phyloP scores from a whole-genome alignment of 2,797 vertebrate genomes.

The Zenarchopterus dispar region DNA sequence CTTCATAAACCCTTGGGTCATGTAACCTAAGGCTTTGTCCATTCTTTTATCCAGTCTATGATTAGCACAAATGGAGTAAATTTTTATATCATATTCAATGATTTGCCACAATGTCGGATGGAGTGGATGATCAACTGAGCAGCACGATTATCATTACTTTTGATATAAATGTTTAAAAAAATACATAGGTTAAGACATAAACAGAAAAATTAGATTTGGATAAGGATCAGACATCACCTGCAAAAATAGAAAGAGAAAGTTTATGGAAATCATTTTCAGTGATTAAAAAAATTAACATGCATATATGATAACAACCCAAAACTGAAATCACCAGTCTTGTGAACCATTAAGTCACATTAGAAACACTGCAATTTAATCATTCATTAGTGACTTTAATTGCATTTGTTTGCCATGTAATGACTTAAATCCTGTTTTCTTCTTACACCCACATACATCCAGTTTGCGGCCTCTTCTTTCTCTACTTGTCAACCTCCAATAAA shows the following conservation, averaged over 20 bases:
- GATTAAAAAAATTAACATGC: constrained; percentile 3
- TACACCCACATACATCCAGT: constrained; percentile 56
- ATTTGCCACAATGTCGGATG: not conserved
- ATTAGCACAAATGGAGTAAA: too few relatives aligned
- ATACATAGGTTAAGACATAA: too few relatives aligned
- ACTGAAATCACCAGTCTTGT: constrained; percentile 11
- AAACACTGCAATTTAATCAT: constrained; percentile 38
- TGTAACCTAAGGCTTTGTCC: too few relatives aligned
- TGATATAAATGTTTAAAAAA: not conserved
- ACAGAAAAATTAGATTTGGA: not conserved
- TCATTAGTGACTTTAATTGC: constrained; percentile 64
- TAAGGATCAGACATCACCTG: not conserved
- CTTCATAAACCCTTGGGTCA: too few relatives aligned
- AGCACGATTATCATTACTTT: not conserved
- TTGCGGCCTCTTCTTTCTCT: constrained; percentile 46
- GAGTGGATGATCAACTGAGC: not conserved
- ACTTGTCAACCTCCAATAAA: constrained; percentile 57
- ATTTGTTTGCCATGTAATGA: constrained; percentile 67
- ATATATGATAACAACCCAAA: constrained; percentile 7
- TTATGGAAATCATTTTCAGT: not conserved
- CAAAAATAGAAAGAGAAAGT: not conserved
- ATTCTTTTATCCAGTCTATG: too few relatives aligned
- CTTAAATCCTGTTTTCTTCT: constrained; percentile 66
- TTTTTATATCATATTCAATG: not conserved
- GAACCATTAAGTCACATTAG: constrained; percentile 38